Conservation (phyloP, 1,140 invertebrate species). For the Danaus melanippus region DNA sequence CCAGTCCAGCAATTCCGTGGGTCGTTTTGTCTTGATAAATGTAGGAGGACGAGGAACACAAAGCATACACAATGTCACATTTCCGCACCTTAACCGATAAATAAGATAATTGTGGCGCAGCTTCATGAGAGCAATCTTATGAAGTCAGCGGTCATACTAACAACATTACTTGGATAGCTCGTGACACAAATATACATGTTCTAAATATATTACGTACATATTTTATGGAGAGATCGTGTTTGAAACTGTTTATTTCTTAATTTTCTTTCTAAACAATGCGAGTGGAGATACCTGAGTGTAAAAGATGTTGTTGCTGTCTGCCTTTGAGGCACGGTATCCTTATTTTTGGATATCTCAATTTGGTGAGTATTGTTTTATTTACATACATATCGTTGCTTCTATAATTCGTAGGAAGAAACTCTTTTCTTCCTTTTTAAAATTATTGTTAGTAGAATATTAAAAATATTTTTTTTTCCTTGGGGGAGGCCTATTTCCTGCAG, state of each 20-base stretch:
- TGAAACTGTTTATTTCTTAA: background rate
- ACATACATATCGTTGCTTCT: no score
- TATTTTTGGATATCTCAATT: slow-evolving; percentile 33
- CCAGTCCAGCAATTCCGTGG: slow-evolving; percentile 2
- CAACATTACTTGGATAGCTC: background rate
- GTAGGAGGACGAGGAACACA: slow-evolving; percentile 1
- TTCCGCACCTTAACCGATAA: slow-evolving; percentile 21
- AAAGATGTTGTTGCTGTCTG: slow-evolving; percentile 32
- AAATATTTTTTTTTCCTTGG: no score
- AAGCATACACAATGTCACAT: slow-evolving; percentile 15
- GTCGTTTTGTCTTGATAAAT: no score
- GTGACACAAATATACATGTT: background rate
- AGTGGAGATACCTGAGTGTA: slow-evolving; percentile 34
- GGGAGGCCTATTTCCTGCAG: no score
- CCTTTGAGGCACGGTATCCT: slow-evolving; percentile 35
- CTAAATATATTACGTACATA: no score
- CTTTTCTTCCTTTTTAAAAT: no score
- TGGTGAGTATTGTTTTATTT: slow-evolving; percentile 28
- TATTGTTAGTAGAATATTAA: no score
- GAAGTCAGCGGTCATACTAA: slow-evolving; percentile 1
- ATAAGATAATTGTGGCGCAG: slow-evolving; percentile 28
- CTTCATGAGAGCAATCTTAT: background rate
- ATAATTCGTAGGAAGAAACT: no score
- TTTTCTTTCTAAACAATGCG: slow-evolving; percentile 19
- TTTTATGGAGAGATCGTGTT: background rate